Conservation (phyloP, 2,113 vertebrate species). For the Sceloporus undulatus region DNA sequence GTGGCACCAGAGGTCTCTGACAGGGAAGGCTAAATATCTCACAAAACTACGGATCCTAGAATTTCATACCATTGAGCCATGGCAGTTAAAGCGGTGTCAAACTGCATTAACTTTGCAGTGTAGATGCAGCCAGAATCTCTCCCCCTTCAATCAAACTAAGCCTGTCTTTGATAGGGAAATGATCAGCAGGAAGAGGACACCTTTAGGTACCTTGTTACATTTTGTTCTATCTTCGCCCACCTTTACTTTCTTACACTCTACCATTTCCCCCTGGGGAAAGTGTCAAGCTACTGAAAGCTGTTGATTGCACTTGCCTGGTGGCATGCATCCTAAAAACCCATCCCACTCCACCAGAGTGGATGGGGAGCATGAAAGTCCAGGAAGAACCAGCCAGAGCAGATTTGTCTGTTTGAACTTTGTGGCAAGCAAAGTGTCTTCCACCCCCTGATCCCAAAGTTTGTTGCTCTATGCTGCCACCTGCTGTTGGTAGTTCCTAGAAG, state of each 20-base stretch:
- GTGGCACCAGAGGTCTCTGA: no score
- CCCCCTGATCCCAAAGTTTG: neutral
- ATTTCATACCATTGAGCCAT: no score
- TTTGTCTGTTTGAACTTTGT: neutral
- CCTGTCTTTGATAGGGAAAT: neutral
- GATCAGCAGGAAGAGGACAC: neutral
- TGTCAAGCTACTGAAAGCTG: neutral
- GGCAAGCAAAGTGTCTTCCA: neutral
- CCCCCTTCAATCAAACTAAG: no score
- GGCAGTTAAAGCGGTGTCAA: no score
- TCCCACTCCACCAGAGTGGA: neutral
- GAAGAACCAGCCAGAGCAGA: neutral
- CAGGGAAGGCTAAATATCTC: no score
- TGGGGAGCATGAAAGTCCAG: neutral
- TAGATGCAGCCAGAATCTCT: no score
- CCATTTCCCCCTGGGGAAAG: neutral
- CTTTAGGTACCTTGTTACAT: no score
- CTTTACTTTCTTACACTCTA: neutral
- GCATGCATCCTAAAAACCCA: neutral
- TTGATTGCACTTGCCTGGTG: neutral
- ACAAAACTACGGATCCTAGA: no score
- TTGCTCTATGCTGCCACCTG: neutral
- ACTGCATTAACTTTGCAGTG: no score
- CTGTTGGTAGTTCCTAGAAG: neutral
- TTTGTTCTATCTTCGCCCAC: neutral